Evolutionary conservation across 2,113 vertebrate genomes (phyloP).

Genomic region (Myiagra hebetior): DNA sequence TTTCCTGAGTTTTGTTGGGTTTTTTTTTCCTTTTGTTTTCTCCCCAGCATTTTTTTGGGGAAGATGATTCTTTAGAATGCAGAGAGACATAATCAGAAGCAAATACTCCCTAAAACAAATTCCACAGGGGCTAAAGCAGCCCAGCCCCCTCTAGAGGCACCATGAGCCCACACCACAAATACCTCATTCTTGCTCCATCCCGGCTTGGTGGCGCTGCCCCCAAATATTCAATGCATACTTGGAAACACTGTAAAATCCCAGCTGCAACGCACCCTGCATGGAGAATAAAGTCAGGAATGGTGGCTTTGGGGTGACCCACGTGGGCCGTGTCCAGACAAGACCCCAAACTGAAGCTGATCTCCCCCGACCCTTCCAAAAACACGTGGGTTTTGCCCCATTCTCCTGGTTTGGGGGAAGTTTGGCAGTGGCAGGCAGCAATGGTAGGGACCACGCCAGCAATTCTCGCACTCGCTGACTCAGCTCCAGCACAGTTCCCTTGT

Average conservation of each 20-base stretch:
- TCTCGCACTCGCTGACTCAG: slow-evolving; percentile 73
- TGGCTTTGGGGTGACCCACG: not conserved
- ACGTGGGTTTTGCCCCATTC: fast-evolving
- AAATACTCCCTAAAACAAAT: not conserved
- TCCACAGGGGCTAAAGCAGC: not conserved
- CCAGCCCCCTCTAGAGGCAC: not conserved
- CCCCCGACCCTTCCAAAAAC: fast-evolving
- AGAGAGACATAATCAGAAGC: not conserved
- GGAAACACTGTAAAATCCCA: not conserved
- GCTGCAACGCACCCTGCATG: fast-evolving
- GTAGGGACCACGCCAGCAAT: not conserved
- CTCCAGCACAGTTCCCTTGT: slow-evolving; percentile 32
- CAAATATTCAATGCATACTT: not conserved
- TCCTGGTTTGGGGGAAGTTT: not conserved
- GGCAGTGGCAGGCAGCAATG: not conserved
- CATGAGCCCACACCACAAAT: not conserved
- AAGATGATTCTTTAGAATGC: not conserved
- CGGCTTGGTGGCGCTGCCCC: not conserved
- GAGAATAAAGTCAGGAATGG: fast-evolving
- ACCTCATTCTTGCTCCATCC: not conserved
- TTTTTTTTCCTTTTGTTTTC: not conserved
- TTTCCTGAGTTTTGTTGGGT: not conserved
- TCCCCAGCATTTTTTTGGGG: not conserved
- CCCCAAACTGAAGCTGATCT: fast-evolving
- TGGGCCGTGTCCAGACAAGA: fast-evolving